Evolutionary conservation across 2,797 vertebrate species (phyloP), one percentile per base, ranked within the genome.

Genomic region (Sebastes miniatus): DNA sequence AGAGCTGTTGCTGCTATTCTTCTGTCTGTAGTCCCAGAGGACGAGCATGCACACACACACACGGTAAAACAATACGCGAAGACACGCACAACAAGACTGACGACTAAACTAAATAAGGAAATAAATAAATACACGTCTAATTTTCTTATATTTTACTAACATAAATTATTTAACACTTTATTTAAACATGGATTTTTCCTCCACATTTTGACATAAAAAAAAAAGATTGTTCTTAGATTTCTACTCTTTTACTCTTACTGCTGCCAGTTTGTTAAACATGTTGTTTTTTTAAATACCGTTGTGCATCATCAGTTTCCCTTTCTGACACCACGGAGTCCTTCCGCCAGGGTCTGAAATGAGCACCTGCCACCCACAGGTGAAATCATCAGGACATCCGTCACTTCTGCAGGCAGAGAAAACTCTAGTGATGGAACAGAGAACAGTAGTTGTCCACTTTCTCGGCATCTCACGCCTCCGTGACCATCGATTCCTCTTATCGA

Each of bases 1-100:
- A 31, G 57, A 85, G 52, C 65, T 29, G 29, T 6, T 36, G 76
- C 56, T 57, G 89, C 88, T 83, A 91, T 90, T 92, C 90, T 91
- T 89, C 88, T 91, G 76, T 36, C 71, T 56, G 18, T 20, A 77
- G 27, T 68, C 89, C 89, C 83, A 14, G 47, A 79, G 86, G 91
- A 75, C 67, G 79, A 57, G 54, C 39, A 63, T 39, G 71, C 61
- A 25, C 58, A 43, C 39, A 69, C 61, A 67, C 43, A 52, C 69
- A 32, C 22, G n/a, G 29, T 76, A 2, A 75, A 81, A 85, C 80
- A 87, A 83, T 80, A 8, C 83, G 57, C 22, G 24, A 47, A 76
- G 52, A 83, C 63, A 69, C 69, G 76, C 50, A 83, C 68, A 32
- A 61, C 39, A 27, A 31, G 12, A 54, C 58, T 32, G 66, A 50